A percentile compares a stretch with the other conserved stretches of the same genome.
phyloP scores from a whole-genome alignment of 2,888 invertebrate genomes.

The Acronicta alni region DNA sequence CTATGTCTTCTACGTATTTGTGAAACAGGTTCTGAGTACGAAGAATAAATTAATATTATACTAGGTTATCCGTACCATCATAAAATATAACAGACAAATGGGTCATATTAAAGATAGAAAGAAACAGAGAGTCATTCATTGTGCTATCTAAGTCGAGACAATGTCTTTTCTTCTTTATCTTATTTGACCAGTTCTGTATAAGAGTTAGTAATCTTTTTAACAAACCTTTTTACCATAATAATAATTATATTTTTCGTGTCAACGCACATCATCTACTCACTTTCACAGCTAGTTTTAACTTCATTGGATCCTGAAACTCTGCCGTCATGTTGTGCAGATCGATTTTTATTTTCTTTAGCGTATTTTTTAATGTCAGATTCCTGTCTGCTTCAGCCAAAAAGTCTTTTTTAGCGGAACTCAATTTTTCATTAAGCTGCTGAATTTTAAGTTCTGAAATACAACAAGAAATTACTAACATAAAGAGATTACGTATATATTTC shows the following conservation, averaged over 20 bases:
- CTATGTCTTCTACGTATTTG: slow-evolving; percentile 92
- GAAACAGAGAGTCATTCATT: no score
- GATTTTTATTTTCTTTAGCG: slow-evolving; percentile 93
- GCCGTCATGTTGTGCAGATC: slow-evolving; percentile 95
- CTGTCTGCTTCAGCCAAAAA: slow-evolving; percentile 91
- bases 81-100: no score
- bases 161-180: no score
- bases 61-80: no score
- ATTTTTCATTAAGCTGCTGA: slow-evolving; percentile 93
- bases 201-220: no score
- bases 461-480: background rate
- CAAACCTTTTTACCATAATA: no score
- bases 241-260: background rate
- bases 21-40: slow-evolving; percentile 89
- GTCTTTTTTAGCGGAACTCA: slow-evolving; percentile 92
- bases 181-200: no score
- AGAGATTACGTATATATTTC: background rate
- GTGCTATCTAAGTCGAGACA: no score
- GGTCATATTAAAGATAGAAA: no score
- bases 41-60: background rate
- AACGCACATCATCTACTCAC: slow-evolving; percentile 67
- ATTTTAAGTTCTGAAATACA: slow-evolving; percentile 91
- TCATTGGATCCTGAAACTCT: slow-evolving; percentile 93
- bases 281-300: slow-evolving; percentile 88
- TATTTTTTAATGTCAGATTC: slow-evolving; percentile 90